These are phyloP conservation scores for Tetheella fluctuosa DNA, from an alignment of 2,888 invertebrate species.

Conservation along the genomic window DNA sequence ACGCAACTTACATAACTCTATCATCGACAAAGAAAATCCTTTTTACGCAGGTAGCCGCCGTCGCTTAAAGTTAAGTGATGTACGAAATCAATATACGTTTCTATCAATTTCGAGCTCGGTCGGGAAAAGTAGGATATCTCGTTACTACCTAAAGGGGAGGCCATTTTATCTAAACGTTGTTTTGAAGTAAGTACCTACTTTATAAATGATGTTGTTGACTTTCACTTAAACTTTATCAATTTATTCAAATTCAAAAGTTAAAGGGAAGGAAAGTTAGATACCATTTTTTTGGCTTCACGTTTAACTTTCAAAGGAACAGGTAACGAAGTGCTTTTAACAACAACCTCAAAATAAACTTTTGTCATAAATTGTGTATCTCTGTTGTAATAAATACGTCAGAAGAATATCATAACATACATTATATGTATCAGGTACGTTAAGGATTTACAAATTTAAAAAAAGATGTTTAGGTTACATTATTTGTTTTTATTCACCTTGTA, in stretches of 20 bases:
- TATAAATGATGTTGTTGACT: slow-evolving; percentile 12
- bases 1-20: slow-evolving; percentile 18
- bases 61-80: slow-evolving; percentile 6
- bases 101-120: slow-evolving; percentile 9
- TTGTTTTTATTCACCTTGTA: no score
- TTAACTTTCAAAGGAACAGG: slow-evolving; percentile 5
- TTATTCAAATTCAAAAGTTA: slow-evolving; percentile 13
- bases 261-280: slow-evolving; percentile 10
- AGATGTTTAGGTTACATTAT: no score
- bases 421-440: no score
- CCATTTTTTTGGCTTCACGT: slow-evolving; percentile 7
- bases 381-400: slow-evolving; percentile 1
- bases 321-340: slow-evolving; percentile 6
- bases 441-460: no score
- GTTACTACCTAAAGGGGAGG: slow-evolving; percentile 2
- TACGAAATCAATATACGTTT: slow-evolving; percentile 10
- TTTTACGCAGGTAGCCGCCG: neutral
- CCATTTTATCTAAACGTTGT: slow-evolving; percentile 3
- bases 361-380: slow-evolving; percentile 8
- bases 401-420: neutral
- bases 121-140: slow-evolving; percentile 3
- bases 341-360: slow-evolving; percentile 5
- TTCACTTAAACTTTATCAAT: slow-evolving; percentile 9
- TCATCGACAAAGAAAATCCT: slow-evolving; percentile 10
- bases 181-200: slow-evolving; percentile 9